Percentiles rank a stretch among this genome's conserved stretches.
Evolutionary conservation across 2,113 vertebrate genomes (phyloP).

Genomic region (Nerophis ophidion): DNA sequence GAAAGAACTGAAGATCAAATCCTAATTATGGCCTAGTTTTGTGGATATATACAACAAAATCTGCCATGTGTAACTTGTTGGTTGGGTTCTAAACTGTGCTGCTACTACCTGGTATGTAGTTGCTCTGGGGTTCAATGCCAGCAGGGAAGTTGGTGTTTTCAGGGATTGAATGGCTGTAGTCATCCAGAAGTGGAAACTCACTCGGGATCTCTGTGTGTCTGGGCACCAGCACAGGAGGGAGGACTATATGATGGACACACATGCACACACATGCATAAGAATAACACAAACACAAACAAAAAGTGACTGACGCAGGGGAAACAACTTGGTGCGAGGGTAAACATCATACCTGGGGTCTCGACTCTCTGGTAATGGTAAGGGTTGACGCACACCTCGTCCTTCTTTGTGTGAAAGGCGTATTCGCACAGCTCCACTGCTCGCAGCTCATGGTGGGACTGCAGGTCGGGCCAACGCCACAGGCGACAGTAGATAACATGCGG

Average conservation of each 20-base stretch:
- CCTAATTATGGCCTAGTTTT: too few species aligned
- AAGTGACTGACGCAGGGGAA: neutral
- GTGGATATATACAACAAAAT: neutral
- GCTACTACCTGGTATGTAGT: slow-evolving; percentile 95
- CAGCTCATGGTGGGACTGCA: slow-evolving; percentile 97
- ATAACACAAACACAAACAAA: slow-evolving; percentile 4
- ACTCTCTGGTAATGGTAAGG: slow-evolving; percentile 98
- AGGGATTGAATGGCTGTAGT: slow-evolving; percentile 98
- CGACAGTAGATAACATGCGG: slow-evolving; percentile 99
- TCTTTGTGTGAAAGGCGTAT: slow-evolving; percentile 97
- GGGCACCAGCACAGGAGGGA: slow-evolving; percentile 94
- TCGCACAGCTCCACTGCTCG: slow-evolving; percentile 96
- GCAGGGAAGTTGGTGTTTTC: slow-evolving; percentile 99
- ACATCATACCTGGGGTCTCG: slow-evolving; percentile 87
- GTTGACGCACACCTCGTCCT: slow-evolving; percentile 98
- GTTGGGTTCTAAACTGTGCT: neutral
- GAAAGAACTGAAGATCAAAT: too few species aligned
- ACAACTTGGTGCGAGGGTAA: neutral
- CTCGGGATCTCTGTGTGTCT: slow-evolving; percentile 93
- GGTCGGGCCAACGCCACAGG: slow-evolving; percentile 96
- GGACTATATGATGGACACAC: slow-evolving; percentile 68
- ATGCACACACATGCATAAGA: neutral
- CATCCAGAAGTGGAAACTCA: slow-evolving; percentile 91
- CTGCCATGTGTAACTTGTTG: neutral
- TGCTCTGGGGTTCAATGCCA: slow-evolving; percentile 96